Conservation (phyloP, 1,140 invertebrate species). For the Apis mellifera region Amel_HAv3.1 CM009946.2:2154501-2155000, state of each 20-base stretch:
- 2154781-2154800: too few relatives aligned
- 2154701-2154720: slow-evolving; percentile 39
- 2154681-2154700: slow-evolving; percentile 55
- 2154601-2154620: slow-evolving; percentile 68
- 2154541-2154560: too few relatives aligned
- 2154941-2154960: too few relatives aligned
- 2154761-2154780: background rate
- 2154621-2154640: slow-evolving; percentile 69
- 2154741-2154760: slow-evolving; percentile 4
- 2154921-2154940: too few relatives aligned
- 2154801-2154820: slow-evolving; percentile 8
- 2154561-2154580: too few relatives aligned
- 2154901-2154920: too few relatives aligned
- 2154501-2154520: background rate
- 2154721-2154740: slow-evolving; percentile 42
- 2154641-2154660: slow-evolving; percentile 63
- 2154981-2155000: too few relatives aligned
- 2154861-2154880: too few relatives aligned
- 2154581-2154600: slow-evolving; percentile 34
- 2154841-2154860: background rate
- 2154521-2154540: background rate
- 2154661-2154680: slow-evolving; percentile 55
- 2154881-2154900: background rate
- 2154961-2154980: too few relatives aligned
- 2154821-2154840: slow-evolving; percentile 30